phyloP scores from a whole-genome alignment of 2,797 vertebrate genomes.

The Hypotaenidia okinawae region DNA sequence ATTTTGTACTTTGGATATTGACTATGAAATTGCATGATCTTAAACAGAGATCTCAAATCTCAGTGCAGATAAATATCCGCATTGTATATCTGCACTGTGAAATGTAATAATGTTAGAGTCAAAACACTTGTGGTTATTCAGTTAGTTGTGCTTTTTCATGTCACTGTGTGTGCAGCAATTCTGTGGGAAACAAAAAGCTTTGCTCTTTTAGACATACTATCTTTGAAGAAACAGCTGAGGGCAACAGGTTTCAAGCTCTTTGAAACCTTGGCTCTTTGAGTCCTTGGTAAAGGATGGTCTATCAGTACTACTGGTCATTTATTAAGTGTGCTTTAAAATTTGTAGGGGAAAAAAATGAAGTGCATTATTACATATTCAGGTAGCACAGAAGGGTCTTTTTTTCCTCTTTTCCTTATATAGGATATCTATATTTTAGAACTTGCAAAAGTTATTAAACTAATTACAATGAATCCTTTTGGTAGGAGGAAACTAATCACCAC shows the following conservation, averaged over 20 bases:
- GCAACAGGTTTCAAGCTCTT: constrained; percentile 49
- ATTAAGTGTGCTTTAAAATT: background rate
- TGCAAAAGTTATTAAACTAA: background rate
- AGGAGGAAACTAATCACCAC: background rate
- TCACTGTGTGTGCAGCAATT: background rate
- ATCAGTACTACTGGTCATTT: background rate
- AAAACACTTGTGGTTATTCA: constrained; percentile 36
- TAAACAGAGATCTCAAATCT: constrained; percentile 16
- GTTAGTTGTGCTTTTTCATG: constrained; percentile 22
- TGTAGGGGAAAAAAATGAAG: background rate
- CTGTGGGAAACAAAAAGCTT: constrained; percentile 7
- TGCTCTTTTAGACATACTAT: background rate
- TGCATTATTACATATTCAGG: background rate
- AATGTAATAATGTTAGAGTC: constrained; percentile 1
- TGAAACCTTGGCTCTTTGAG: constrained; percentile 24
- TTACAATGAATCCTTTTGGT: background rate
- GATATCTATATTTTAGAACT: background rate
- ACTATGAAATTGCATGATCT: background rate
- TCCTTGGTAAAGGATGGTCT: background rate
- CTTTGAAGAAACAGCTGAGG: constrained; percentile 45
- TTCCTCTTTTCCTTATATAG: background rate
- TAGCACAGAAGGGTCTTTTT: background rate
- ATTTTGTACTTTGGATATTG: constrained; percentile 25
- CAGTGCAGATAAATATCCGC: background rate
- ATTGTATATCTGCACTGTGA: constrained; percentile 18